phyloP scores from a whole-genome alignment of 2,888 invertebrate species.

The Ichneumoninae sp. region DNA sequence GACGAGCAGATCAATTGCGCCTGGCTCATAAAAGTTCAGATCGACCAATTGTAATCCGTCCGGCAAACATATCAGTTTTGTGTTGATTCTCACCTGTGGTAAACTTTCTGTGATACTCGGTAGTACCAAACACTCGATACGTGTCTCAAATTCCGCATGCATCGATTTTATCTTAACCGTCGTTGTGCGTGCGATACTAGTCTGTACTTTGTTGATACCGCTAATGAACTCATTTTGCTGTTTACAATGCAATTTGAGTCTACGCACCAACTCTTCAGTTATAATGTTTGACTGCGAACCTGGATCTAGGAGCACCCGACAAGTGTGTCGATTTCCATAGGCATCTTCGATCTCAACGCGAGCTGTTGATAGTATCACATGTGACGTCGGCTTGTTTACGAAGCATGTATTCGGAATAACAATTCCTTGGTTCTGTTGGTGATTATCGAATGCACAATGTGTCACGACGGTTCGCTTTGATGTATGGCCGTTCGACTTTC shows the following conservation, averaged over 20 bases:
- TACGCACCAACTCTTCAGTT: constrained; percentile 42
- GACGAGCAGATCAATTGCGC: constrained; percentile 35
- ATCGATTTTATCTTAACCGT: constrained; percentile 27
- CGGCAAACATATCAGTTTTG: background rate
- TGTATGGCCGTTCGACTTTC: background rate
- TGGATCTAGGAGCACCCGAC: constrained; percentile 58
- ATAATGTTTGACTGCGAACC: constrained; percentile 58
- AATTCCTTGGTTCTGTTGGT: background rate
- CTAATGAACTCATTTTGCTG: constrained; percentile 36
- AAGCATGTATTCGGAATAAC: background rate
- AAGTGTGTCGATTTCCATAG: constrained; percentile 18
- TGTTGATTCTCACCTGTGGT: constrained; percentile 11
- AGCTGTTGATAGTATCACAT: constrained; percentile 42
- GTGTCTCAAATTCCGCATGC: constrained; percentile 12
- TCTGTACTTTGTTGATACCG: constrained; percentile 48
- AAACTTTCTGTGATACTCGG: constrained; percentile 20
- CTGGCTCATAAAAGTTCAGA: constrained; percentile 4
- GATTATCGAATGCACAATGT: background rate
- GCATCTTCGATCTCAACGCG: constrained; percentile 28
- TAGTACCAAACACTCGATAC: constrained; percentile 5
- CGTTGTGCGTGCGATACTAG: constrained; percentile 11
- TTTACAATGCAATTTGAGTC: constrained; percentile 33
- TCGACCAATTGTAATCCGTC: background rate
- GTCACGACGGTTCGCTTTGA: constrained; percentile 2
- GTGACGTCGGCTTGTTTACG: constrained; percentile 32